A percentile compares a stretch with the other conserved stretches of the same genome.
Evolutionary conservation across 2,797 vertebrate species (phyloP).

Genomic region (Coracias cyanogaster): DNA sequence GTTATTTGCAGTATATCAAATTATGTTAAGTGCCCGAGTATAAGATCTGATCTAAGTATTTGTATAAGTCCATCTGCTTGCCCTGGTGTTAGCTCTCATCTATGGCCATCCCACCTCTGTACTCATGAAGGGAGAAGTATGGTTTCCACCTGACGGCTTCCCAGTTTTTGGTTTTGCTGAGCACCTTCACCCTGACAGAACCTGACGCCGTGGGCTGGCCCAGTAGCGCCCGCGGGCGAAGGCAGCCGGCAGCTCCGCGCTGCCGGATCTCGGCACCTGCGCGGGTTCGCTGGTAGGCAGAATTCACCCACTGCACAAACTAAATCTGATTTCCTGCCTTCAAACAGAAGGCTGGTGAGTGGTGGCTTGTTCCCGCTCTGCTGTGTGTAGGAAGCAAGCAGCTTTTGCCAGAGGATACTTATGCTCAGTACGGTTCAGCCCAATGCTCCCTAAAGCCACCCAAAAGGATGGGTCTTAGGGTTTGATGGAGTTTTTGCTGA

Average conservation of each 20-base stretch:
- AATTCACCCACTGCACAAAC: neutral
- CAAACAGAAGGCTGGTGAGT: neutral
- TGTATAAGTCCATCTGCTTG: neutral
- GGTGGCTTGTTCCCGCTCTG: neutral
- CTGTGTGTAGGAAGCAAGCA: neutral
- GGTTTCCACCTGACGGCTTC: neutral
- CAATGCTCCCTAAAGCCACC: rapidly evolving
- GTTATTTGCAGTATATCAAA: neutral
- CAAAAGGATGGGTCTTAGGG: neutral
- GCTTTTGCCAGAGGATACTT: neutral
- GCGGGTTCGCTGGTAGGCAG: neutral
- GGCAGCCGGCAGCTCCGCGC: rapidly evolving
- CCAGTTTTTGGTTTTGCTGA: neutral
- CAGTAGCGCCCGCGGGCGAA: rapidly evolving
- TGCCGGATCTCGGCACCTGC: rapidly evolving
- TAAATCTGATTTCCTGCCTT: neutral
- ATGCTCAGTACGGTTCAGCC: neutral
- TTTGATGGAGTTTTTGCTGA: neutral
- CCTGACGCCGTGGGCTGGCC: neutral
- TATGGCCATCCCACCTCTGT: neutral
- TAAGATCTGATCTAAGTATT: neutral
- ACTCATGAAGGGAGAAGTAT: neutral
- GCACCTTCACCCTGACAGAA: neutral
- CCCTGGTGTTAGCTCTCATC: neutral
- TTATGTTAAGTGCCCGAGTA: neutral